Base-by-base conservation (phyloP, 1,140 invertebrate species). In the Littorina saxatilis region DNA sequence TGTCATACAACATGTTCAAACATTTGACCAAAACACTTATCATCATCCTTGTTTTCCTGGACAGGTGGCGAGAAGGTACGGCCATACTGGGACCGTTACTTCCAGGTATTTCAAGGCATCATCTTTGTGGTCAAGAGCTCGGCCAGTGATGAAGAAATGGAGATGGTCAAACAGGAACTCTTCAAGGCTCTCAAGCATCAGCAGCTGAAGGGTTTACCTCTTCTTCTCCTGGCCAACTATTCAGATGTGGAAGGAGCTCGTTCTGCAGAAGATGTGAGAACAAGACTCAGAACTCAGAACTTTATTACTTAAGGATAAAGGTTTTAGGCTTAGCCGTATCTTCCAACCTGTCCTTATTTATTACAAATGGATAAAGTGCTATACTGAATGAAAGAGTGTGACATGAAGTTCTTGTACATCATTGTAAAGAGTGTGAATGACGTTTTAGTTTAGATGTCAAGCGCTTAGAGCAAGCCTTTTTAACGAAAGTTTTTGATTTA, bases 61-160 rank as follows among this genome's bases (percentile, higher is more conserved):
- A 11, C 40, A 91, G 90, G 90, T 79, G 87, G 88, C 39, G 90
- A 91, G 27, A 89, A 85, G 82, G 88, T 91, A 5, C 80, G 90
- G 11, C 87, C 85, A 37, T 91, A 91, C 79, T 91, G 90, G 90
- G 85, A 90, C 52, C 84, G 87, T 39, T 91, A 91, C 61, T 91
- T 84, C 74, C 76, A 83, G 47, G 86, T 87, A 72, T 84, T 88
- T 39, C 86, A 91, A 47, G 90, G 87, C 29, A 85, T 91, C 3
- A 89, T 91, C 55, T 91, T 90, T 85, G 88, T 91, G 20, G 82
- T 91, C 37, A 85, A 90, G 75, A 88, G 90, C 75, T 70, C 85
- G 35, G 73, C 79, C 37, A 76, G 55, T 81, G 87, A 88, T 5
- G 85, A 87, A 40, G 84, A 87, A 13, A 61, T 91, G 29, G 81